Evolutionary conservation across 2,113 vertebrate species (phyloP), one percentile per base, ranked within the genome.

Genomic region (Phaetusa simplex): DNA sequence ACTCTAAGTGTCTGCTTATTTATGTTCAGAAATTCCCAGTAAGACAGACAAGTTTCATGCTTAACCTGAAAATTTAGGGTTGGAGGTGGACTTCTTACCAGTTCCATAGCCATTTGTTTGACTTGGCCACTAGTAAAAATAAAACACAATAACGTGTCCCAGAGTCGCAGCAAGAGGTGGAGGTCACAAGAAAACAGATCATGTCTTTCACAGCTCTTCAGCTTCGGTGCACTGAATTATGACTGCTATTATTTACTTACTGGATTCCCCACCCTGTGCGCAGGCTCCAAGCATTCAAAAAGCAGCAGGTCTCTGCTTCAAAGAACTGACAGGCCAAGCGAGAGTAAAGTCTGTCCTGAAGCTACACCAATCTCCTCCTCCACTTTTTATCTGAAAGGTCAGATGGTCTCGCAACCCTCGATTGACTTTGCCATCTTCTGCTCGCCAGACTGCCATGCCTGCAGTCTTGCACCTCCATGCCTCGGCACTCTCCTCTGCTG

Each of bases 1-100:
- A 96, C 95, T 96, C 91, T 96, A 97, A 97, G 95, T 91, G 84
- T 86, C 92, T 90, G 91, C 97, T 97, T 94, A 91, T 82, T 96
- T 86, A 92, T 86, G 88, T 82, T 94, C 72, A 95, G 87, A 97
- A 97, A 95, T 94, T 97, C 95, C 94, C 86, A 66, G 88, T 88
- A 94, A 95, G 94, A 96, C 91, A 93, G 95, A 96, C 96, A 96
- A 96, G 93, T 91, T 96, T 87, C 96, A 89, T 83, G 81, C 91
- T 87, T 91, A 96, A 94, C 85, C 80, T 94, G 93, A 91, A 93
- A 95, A 94, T 73, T 2, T 49, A 5, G 52, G 82, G 52, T 81
- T 80, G 93, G 88, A 93, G 93, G 90, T 82, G 61, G 84, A 94
- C 78, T 62, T 91, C 79, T 89, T 95, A 88, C 70, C 49, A 49